These are phyloP conservation scores for Acanthosepion pharaonis DNA, from an alignment of 2,888 invertebrate genomes.

Conservation along the genomic window DNA sequence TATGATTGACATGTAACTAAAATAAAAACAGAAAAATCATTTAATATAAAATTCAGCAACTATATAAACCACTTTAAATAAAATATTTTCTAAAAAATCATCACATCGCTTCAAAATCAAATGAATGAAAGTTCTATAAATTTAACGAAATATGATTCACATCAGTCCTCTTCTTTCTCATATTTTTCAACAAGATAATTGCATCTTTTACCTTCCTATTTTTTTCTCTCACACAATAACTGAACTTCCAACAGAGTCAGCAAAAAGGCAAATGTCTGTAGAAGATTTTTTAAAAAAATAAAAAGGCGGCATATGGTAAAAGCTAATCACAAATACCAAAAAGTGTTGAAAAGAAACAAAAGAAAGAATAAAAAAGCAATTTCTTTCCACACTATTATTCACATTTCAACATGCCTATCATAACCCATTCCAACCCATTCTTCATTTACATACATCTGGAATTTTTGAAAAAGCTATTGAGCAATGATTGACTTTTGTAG, in stretches of 20 bases:
- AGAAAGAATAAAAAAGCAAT: background rate
- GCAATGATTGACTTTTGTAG: background rate
- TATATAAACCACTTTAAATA: background rate
- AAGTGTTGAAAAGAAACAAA: background rate
- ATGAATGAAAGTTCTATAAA: background rate
- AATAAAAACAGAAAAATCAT: background rate
- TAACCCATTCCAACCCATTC: background rate
- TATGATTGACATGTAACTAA: background rate
- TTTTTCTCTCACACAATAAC: background rate
- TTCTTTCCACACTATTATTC: background rate
- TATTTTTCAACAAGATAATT: background rate
- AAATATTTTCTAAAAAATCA: background rate
- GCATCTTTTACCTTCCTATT: background rate
- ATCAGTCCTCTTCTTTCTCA: background rate
- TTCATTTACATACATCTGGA: slow-evolving; percentile 33
- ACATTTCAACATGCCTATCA: background rate
- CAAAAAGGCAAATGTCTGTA: background rate
- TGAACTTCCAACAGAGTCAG: background rate
- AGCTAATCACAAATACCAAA: background rate
- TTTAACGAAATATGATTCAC: background rate
- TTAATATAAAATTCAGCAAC: background rate
- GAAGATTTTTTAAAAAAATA: background rate
- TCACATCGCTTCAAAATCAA: background rate
- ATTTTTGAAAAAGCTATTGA: background rate
- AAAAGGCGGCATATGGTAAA: background rate